Conservation (phyloP, 2,113 vertebrate genomes). For the Coturnix japonica region DNA sequence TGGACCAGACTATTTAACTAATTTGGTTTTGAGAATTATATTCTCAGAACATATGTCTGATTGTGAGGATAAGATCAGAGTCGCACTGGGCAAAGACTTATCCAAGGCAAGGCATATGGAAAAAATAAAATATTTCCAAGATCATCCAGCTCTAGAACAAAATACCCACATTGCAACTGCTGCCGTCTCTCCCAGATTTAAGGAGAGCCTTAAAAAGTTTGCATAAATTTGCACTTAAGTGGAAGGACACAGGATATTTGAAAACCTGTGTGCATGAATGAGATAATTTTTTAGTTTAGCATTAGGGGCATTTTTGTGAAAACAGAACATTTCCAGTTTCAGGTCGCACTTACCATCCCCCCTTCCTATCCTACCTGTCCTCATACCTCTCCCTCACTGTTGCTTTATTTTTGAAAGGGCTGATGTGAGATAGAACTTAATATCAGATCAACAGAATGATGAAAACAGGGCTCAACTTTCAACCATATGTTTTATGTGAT, state of each 20-base stretch:
- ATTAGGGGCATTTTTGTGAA: background rate
- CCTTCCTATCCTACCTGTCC: background rate
- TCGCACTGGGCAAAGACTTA: background rate
- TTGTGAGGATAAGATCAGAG: background rate
- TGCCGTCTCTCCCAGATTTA: background rate
- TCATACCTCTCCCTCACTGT: background rate
- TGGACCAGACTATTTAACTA: background rate
- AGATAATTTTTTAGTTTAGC: background rate
- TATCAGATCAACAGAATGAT: background rate
- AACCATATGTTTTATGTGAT: background rate
- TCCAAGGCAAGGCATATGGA: background rate
- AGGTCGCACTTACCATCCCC: background rate
- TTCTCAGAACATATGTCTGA: background rate
- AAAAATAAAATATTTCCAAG: background rate
- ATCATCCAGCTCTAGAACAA: background rate
- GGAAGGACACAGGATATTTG: no score
- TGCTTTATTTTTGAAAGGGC: background rate
- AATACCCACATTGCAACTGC: background rate
- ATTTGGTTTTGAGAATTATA: background rate
- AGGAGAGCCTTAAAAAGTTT: background rate
- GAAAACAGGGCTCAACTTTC: background rate
- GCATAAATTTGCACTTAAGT: background rate
- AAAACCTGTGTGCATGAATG: background rate
- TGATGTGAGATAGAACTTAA: background rate
- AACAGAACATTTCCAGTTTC: background rate